phyloP scores from a whole-genome alignment of 2,113 vertebrate genomes.

The Setophaga kirtlandii region DNA sequence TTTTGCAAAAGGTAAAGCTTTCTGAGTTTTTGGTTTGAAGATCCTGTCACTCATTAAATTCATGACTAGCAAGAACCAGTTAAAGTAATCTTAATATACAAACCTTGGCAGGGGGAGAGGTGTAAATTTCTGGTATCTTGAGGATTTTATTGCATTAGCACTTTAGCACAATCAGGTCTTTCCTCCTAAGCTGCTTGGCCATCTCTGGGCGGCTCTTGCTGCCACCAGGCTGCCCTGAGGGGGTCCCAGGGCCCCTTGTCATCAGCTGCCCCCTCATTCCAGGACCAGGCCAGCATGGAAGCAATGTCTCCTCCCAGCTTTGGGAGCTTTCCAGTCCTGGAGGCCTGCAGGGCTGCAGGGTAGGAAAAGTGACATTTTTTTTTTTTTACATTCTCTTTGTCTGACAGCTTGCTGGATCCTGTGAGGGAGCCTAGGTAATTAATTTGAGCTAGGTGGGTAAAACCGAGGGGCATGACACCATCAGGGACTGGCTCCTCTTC shows the following conservation, averaged over 20 bases:
- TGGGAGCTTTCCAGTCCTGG: neutral
- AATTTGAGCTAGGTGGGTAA: neutral
- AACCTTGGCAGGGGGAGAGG: neutral
- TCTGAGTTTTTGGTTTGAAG: neutral
- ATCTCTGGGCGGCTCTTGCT: neutral
- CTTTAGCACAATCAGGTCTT: neutral
- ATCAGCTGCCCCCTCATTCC: neutral
- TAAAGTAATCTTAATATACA: neutral
- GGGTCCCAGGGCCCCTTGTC: neutral
- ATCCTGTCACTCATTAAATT: neutral
- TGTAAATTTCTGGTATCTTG: neutral
- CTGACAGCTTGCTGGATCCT: neutral
- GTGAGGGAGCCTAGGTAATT: neutral
- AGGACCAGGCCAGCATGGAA: neutral
- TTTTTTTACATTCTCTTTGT: neutral
- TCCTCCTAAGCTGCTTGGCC: neutral
- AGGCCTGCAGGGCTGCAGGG: neutral
- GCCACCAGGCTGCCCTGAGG: neutral
- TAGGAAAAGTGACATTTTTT: neutral
- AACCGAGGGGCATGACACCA: fast-evolving
- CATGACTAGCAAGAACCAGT: neutral
- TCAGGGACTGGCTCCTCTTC: neutral
- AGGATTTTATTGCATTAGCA: neutral
- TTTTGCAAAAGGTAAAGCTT: neutral
- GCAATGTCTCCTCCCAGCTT: neutral